phyloP scores from a whole-genome alignment of 1,140 invertebrate species.

The Sinella curviseta region DNA sequence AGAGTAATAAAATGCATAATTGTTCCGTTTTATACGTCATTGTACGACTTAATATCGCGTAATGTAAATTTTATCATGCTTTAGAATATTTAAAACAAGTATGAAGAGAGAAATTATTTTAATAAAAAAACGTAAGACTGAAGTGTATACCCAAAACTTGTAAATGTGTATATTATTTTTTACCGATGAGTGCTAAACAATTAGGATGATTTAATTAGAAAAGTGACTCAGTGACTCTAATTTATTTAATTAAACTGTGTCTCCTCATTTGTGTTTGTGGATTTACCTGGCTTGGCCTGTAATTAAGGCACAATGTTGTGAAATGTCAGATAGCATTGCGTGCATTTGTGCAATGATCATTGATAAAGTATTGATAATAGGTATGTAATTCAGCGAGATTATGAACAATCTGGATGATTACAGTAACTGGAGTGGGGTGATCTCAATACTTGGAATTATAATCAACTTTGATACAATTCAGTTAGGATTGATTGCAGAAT shows the following conservation, averaged over 20 bases:
- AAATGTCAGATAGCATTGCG: too few species aligned
- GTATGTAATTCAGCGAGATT: too few species aligned
- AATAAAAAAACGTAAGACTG: conserved; percentile 27
- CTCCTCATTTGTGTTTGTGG: not conserved
- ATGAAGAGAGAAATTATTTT: conserved; percentile 25
- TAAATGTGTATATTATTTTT: too few species aligned
- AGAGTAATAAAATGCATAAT: conserved; percentile 7
- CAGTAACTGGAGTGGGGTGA: too few species aligned
- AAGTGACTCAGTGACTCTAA: not conserved
- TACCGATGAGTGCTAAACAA: not conserved
- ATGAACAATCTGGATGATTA: too few species aligned
- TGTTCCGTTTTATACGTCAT: conserved; percentile 25
- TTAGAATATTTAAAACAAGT: conserved; percentile 17
- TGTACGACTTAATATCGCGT: conserved; percentile 21
- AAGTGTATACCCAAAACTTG: conserved; percentile 13
- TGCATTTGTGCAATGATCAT: too few species aligned
- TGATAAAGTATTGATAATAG: too few species aligned
- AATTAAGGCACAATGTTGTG: too few species aligned
- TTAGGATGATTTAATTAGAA: not conserved
- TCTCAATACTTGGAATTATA: too few species aligned
- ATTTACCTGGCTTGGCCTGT: too few species aligned
- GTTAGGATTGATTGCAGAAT: too few species aligned
- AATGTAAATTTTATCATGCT: conserved; percentile 26
- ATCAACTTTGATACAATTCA: too few species aligned
- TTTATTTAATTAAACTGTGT: not conserved